Percentiles rank a stretch among this genome's conserved stretches.
Conservation (phyloP, 2,113 vertebrate species). For the Amphiprion ocellaris region DNA sequence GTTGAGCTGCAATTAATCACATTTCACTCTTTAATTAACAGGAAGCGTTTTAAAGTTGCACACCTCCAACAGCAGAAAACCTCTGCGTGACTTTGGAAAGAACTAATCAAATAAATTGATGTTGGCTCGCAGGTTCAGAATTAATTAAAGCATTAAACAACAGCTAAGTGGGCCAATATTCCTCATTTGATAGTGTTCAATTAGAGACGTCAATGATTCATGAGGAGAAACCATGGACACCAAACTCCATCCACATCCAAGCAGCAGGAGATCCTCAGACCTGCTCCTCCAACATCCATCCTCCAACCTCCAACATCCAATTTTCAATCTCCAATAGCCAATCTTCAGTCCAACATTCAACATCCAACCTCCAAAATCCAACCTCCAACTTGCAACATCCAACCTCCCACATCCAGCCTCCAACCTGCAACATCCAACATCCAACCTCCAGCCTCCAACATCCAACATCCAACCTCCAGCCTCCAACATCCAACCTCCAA, state of each 20-base stretch:
- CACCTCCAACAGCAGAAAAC: constrained; percentile 67
- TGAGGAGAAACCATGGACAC: constrained; percentile 47
- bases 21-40: constrained; percentile 62
- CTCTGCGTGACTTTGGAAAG: constrained; percentile 82
- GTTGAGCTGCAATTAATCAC: constrained; percentile 46
- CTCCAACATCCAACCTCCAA: too few species aligned
- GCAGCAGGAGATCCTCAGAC: too few species aligned
- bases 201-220: constrained; percentile 81
- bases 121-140: constrained; percentile 83
- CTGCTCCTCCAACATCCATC: too few species aligned
- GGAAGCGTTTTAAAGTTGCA: constrained; percentile 41
- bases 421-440: too few species aligned
- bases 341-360: too few species aligned
- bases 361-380: too few species aligned
- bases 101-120: constrained; percentile 85
- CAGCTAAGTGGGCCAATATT: constrained; percentile 84
- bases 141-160: constrained; percentile 84
- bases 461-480: too few species aligned
- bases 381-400: too few species aligned
- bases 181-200: constrained; percentile 82
- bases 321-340: too few species aligned
- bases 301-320: too few species aligned
- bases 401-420: too few species aligned
- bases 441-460: too few species aligned
- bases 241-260: background rate